Percentiles rank a stretch among this genome's conserved stretches.
Conservation (phyloP, 2,797 vertebrate species). For the Galaxias olidus region DNA sequence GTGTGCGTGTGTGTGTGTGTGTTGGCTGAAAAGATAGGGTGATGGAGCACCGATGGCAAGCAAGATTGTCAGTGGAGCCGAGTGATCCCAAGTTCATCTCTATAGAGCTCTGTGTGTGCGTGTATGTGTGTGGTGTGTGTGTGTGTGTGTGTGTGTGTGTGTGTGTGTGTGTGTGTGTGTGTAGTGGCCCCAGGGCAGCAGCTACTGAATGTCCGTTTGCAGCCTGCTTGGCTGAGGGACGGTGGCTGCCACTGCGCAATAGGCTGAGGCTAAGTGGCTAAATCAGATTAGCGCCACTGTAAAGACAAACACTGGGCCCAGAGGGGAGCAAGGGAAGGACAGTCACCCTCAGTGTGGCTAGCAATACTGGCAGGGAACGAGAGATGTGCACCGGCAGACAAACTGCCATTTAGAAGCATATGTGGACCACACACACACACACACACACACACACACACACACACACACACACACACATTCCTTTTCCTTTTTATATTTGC, state of each 20-base stretch:
- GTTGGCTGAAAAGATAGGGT: conserved; percentile 38
- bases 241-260: conserved; percentile 58
- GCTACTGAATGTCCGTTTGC: conserved; percentile 31
- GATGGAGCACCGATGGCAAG: conserved; percentile 43
- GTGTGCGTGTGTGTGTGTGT: conserved; percentile 5
- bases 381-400: background rate
- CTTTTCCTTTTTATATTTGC: conserved; percentile 44
- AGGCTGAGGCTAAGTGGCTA: conserved; percentile 60
- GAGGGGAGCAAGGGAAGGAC: conserved; percentile 13
- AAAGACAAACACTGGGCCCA: conserved; percentile 51
- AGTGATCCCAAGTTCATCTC: conserved; percentile 34
- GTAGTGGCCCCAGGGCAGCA: conserved; percentile 22
- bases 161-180: conserved; percentile 2
- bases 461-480: conserved; percentile 3
- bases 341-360: conserved; percentile 27
- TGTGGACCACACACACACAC: background rate
- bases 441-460: conserved; percentile 9
- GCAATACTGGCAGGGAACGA: background rate
- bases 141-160: conserved; percentile 13
- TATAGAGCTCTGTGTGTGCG: background rate
- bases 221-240: conserved; percentile 41
- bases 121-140: conserved; percentile 6
- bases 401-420: no score
- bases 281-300: conserved; percentile 67
- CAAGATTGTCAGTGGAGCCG: conserved; percentile 24